Conservation (phyloP, 2,113 vertebrate species). For the Steatornis caripensis region DNA sequence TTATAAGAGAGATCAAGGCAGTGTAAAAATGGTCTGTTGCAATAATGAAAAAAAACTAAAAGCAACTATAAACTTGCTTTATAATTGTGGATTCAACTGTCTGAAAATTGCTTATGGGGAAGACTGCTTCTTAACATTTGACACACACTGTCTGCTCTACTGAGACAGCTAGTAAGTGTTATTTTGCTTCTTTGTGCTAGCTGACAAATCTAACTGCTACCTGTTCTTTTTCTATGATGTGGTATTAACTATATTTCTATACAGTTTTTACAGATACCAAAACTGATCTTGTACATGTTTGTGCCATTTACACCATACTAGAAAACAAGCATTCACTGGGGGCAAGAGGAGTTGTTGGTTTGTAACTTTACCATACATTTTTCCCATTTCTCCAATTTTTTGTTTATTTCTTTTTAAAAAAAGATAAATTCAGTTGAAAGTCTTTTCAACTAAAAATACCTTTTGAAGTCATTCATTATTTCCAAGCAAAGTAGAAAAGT, state of each 20-base stretch:
- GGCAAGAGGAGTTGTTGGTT: not conserved
- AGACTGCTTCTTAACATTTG: not conserved
- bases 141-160: not conserved
- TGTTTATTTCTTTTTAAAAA: not conserved
- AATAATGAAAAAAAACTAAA: not conserved
- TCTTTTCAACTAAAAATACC: constrained; percentile 18
- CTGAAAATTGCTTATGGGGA: not conserved
- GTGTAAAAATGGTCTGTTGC: not conserved
- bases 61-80: not conserved
- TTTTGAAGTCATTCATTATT: constrained; percentile 42
- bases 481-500: not conserved
- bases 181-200: not conserved
- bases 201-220: not conserved
- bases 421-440: constrained; percentile 10
- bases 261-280: not conserved
- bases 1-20: not conserved
- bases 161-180: not conserved
- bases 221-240: not conserved
- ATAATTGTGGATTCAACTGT: not conserved
- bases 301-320: not conserved
- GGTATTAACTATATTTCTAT: not conserved
- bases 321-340: not conserved
- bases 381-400: not conserved
- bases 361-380: not conserved
- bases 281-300: not conserved